Conservation (phyloP, 2,888 invertebrate species). For the Mythimna vitellina region DNA sequence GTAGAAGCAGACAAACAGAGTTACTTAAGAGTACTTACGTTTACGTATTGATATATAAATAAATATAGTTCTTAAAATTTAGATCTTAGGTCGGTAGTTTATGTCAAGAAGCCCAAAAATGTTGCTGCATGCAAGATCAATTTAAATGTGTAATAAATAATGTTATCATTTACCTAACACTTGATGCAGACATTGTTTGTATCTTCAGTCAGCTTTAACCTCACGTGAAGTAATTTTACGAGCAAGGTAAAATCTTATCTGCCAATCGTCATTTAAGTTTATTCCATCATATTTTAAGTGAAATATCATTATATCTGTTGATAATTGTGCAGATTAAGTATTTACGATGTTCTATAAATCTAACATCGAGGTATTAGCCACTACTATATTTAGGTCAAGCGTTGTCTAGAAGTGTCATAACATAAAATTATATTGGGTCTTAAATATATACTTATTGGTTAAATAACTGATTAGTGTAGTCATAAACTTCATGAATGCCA, state of each 20-base stretch:
- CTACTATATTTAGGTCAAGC: slow-evolving; percentile 57
- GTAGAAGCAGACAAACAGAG: no score
- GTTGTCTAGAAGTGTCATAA: slow-evolving; percentile 49
- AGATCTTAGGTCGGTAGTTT: no score
- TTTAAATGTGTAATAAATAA: no score
- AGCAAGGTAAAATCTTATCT: slow-evolving; percentile 22
- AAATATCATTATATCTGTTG: slow-evolving; percentile 46
- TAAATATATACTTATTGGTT: slow-evolving; percentile 52
- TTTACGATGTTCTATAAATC: slow-evolving; percentile 56
- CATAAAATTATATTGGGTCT: slow-evolving; percentile 61
- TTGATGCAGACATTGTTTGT: neutral
- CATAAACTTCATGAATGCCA: slow-evolving; percentile 45
- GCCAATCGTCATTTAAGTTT: slow-evolving; percentile 41
- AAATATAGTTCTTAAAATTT: no score
- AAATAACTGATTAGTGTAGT: slow-evolving; percentile 51
- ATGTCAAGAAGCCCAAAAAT: no score
- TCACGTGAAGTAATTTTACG: slow-evolving; percentile 19
- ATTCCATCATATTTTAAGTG: slow-evolving; percentile 49
- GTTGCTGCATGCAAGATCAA: no score
- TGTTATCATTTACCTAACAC: no score
- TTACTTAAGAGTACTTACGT: no score
- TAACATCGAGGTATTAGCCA: slow-evolving; percentile 43
- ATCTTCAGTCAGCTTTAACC: slow-evolving; percentile 8
- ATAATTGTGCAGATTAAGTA: slow-evolving; percentile 59
- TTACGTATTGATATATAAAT: no score